A percentile compares a stretch with the other conserved stretches of the same genome.
phyloP scores from a whole-genome alignment of 1,140 invertebrate species.

The Drosophila santomea region DNA sequence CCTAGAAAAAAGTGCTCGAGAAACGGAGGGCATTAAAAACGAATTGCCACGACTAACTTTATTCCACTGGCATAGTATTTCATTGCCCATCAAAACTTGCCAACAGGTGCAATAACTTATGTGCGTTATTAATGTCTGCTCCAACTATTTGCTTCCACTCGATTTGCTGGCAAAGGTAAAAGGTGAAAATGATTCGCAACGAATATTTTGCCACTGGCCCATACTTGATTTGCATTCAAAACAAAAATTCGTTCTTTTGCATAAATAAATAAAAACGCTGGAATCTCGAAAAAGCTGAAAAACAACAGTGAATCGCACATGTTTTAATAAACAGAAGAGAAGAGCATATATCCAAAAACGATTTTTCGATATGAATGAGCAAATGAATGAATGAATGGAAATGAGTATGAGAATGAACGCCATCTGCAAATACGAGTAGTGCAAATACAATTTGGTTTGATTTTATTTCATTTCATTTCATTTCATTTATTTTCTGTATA shows the following conservation, averaged over 20 bases:
- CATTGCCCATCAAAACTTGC: slow-evolving; percentile 29
- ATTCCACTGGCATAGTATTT: slow-evolving; percentile 39
- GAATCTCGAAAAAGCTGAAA: slow-evolving; percentile 11
- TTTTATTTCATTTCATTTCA: slow-evolving; percentile 39
- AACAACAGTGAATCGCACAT: slow-evolving; percentile 39
- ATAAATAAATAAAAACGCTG: slow-evolving; percentile 66
- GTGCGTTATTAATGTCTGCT: slow-evolving; percentile 38
- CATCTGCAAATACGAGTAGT: slow-evolving; percentile 28
- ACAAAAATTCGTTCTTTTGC: slow-evolving; percentile 42
- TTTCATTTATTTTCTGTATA: slow-evolving; percentile 41
- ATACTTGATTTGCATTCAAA: slow-evolving; percentile 45
- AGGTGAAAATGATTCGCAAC: slow-evolving; percentile 2
- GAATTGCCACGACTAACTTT: slow-evolving; percentile 32
- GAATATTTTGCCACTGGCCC: slow-evolving; percentile 42
- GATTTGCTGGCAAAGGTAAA: slow-evolving; percentile 23
- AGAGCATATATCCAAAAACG: slow-evolving; percentile 46
- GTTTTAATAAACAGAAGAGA: slow-evolving; percentile 41
- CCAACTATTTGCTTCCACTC: slow-evolving; percentile 44
- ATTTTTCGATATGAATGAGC: slow-evolving; percentile 65
- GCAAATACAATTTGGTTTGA: slow-evolving; percentile 27
- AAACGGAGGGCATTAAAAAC: slow-evolving; percentile 42
- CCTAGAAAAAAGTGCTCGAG: slow-evolving; percentile 3
- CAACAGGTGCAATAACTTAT: slow-evolving; percentile 46
- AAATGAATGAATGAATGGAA: slow-evolving; percentile 72
- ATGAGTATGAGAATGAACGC: slow-evolving; percentile 16